These are phyloP conservation scores for Brotogeris chrysoptera DNA, from an alignment of 2,797 vertebrate genomes.

Conservation along the genomic window DNA sequence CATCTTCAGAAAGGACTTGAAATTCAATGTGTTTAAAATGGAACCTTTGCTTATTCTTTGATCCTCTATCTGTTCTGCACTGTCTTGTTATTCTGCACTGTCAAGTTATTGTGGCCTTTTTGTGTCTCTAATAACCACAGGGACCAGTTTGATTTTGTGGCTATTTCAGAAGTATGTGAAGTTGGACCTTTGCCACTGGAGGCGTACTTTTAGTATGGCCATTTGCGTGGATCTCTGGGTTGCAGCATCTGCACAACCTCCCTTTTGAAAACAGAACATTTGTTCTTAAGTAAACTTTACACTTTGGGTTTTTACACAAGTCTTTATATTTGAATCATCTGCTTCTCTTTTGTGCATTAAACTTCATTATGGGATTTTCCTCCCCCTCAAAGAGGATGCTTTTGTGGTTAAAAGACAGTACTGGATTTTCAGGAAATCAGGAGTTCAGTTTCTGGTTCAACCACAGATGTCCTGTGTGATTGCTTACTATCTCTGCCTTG, in stretches of 20 bases:
- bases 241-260: not conserved
- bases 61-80: not conserved
- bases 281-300: not conserved
- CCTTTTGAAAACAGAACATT: not conserved
- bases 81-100: not conserved
- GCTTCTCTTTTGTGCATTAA: not conserved
- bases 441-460: conserved; percentile 48
- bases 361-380: conserved; percentile 31
- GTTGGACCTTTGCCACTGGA: not conserved
- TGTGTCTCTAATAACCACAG: not conserved
- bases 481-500: not conserved
- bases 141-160: not conserved
- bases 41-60: not conserved
- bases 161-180: not conserved
- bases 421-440: conserved; percentile 60
- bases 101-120: not conserved
- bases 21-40: not conserved
- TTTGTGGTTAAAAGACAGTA: conserved; percentile 27
- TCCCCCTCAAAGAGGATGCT: not conserved
- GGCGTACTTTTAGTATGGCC: not conserved
- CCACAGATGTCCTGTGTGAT: conserved; percentile 49
- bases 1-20: not conserved
- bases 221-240: not conserved
- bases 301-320: not conserved
- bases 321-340: not conserved